phyloP scores from a whole-genome alignment of 2,113 vertebrate genomes.

The Lepus americanus region DNA sequence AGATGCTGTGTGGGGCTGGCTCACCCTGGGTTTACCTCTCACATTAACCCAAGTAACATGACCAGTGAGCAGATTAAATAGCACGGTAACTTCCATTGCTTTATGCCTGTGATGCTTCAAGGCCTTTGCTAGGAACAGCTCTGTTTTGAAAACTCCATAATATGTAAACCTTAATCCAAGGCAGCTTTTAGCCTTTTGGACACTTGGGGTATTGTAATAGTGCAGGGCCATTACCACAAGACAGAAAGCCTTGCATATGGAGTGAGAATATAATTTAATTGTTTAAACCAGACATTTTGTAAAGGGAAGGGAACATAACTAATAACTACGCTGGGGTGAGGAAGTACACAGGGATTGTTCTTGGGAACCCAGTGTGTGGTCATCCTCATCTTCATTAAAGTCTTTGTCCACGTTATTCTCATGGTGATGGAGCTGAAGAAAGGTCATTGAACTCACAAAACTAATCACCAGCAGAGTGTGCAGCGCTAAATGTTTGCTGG shows the following conservation, averaged over 20 bases:
- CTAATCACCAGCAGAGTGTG: too few species aligned
- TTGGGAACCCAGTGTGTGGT: background rate
- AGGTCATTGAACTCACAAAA: background rate
- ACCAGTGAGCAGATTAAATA: background rate
- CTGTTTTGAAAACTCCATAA: background rate
- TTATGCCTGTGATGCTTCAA: background rate
- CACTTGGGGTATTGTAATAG: background rate
- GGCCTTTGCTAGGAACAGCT: background rate
- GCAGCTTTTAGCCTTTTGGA: background rate
- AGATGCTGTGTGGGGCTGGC: background rate
- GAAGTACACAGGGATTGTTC: background rate
- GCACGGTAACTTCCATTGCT: background rate
- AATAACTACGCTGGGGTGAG: background rate
- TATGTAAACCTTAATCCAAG: background rate
- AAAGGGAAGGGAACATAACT: background rate
- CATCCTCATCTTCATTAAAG: background rate
- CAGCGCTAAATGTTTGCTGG: background rate
- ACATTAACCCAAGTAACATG: background rate
- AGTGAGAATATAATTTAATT: background rate
- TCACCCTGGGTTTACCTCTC: background rate
- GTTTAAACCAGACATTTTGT: slow-evolving; percentile 1
- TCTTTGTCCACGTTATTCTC: background rate
- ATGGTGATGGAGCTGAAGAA: background rate
- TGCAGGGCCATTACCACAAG: background rate
- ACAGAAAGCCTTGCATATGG: background rate